phyloP scores from a whole-genome alignment of 2,888 invertebrate species.

The Thecocarcelia acutangulata region DNA sequence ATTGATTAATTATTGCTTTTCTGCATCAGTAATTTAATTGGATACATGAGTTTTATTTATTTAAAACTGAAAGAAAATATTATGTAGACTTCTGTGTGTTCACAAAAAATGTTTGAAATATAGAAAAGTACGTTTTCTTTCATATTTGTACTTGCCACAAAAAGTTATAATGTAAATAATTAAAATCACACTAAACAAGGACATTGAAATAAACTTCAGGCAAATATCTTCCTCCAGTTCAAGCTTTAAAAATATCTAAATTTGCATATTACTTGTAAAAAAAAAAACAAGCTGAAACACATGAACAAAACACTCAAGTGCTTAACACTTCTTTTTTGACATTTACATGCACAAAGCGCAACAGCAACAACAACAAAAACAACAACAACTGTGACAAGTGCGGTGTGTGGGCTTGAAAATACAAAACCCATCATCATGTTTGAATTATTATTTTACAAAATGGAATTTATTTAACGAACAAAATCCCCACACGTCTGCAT shows the following conservation, averaged over 20 bases:
- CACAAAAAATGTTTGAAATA: too few species aligned
- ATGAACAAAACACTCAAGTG: conserved; percentile 36
- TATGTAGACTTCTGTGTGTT: too few species aligned
- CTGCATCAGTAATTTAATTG: too few species aligned
- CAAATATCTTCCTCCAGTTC: neutral
- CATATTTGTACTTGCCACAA: too few species aligned
- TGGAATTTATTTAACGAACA: conserved; percentile 22
- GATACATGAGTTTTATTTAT: too few species aligned
- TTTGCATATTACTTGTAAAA: neutral
- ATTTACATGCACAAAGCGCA: conserved; percentile 37
- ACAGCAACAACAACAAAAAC: too few species aligned
- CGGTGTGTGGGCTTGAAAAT: neutral
- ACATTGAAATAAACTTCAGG: too few species aligned
- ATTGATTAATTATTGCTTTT: too few species aligned
- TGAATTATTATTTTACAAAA: conserved; percentile 42
- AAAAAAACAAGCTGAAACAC: neutral
- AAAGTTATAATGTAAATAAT: too few species aligned
- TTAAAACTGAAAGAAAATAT: too few species aligned
- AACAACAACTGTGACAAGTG: conserved; percentile 23
- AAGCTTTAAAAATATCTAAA: neutral
- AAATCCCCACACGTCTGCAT: conserved; percentile 1
- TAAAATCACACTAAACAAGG: too few species aligned
- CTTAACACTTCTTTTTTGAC: conserved; percentile 49
- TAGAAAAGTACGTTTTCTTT: too few species aligned
- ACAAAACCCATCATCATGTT: conserved; percentile 10